Evolutionary conservation across 2,797 vertebrate genomes (phyloP).

Genomic region (Microchirus variegatus): DNA sequence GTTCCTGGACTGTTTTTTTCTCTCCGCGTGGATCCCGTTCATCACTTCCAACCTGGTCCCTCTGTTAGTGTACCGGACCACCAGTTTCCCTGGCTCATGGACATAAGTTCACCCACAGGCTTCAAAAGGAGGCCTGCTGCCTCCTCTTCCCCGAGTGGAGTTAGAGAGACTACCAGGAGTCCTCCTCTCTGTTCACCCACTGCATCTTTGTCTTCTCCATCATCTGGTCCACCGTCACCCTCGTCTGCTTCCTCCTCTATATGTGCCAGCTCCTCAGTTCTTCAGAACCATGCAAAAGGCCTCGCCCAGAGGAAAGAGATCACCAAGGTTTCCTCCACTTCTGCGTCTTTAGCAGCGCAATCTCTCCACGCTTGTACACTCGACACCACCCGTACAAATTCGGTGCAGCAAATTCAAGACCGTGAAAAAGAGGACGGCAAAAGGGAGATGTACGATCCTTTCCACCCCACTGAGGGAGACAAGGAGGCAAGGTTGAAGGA

Average conservation of each 20-base stretch:
- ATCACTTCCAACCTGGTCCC: constrained; percentile 5
- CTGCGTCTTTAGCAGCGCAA: constrained; percentile 53
- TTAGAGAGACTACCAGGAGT: constrained; percentile 67
- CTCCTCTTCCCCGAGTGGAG: constrained; percentile 53
- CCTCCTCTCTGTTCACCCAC: constrained; percentile 68
- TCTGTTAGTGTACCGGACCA: constrained; percentile 22
- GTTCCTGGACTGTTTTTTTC: constrained; percentile 20
- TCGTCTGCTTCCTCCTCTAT: constrained; percentile 73
- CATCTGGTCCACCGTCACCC: constrained; percentile 72
- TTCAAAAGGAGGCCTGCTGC: constrained; percentile 71
- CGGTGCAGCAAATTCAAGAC: constrained; percentile 49
- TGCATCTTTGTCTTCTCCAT: constrained; percentile 73
- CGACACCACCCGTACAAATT: constrained; percentile 36
- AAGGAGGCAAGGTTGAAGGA: constrained; percentile 62
- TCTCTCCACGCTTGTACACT: constrained; percentile 33
- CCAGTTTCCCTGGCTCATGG: constrained; percentile 57
- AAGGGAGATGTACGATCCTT: constrained; percentile 89
- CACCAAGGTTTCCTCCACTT: constrained; percentile 75
- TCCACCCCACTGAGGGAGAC: constrained; percentile 86
- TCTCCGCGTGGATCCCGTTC: constrained; percentile 18
- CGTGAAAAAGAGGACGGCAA: constrained; percentile 51
- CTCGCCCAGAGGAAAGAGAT: constrained; percentile 43
- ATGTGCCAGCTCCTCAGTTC: constrained; percentile 48
- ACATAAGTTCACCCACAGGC: constrained; percentile 61
- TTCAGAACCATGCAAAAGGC: constrained; percentile 62